Evolutionary conservation across 2,797 vertebrate genomes (phyloP).

Genomic region (Pangasius djambal): DNA sequence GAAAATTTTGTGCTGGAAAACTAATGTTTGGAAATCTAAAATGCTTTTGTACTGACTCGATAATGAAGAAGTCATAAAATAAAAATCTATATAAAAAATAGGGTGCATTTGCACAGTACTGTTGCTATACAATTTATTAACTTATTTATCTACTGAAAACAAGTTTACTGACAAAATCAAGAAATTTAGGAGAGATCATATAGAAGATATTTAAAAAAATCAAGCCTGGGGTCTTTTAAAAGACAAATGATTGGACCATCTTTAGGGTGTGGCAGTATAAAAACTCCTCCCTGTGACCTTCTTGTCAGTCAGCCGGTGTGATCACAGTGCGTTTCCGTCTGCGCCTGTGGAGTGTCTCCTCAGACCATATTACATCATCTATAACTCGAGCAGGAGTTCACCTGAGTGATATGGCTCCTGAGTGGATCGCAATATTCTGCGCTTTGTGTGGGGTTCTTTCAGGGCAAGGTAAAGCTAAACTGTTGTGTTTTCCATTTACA

Average conservation of each 20-base stretch:
- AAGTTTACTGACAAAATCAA: not conserved
- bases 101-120: too few relatives aligned
- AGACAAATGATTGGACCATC: not conserved
- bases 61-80: too few relatives aligned
- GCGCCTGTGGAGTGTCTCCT: too few relatives aligned
- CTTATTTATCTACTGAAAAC: not conserved
- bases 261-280: not conserved
- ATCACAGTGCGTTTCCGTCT: too few relatives aligned
- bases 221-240: not conserved
- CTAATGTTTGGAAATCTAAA: too few relatives aligned
- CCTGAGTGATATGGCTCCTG: too few relatives aligned
- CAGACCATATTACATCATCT: too few relatives aligned
- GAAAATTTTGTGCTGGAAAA: too few relatives aligned
- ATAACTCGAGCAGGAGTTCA: too few relatives aligned
- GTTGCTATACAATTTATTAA: too few relatives aligned
- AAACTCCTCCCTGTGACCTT: not conserved
- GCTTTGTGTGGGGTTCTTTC: constrained; percentile 56
- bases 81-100: too few relatives aligned
- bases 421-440: constrained; percentile 43
- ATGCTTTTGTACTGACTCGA: too few relatives aligned
- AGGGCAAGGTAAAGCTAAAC: constrained; percentile 62
- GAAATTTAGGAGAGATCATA: not conserved
- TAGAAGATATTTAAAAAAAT: not conserved
- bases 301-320: not conserved
- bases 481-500: not conserved